Evolutionary conservation across 2,113 vertebrate genomes (phyloP), one percentile per base, ranked within the genome.

Genomic region (Chaetorhynchus papuensis): DNA sequence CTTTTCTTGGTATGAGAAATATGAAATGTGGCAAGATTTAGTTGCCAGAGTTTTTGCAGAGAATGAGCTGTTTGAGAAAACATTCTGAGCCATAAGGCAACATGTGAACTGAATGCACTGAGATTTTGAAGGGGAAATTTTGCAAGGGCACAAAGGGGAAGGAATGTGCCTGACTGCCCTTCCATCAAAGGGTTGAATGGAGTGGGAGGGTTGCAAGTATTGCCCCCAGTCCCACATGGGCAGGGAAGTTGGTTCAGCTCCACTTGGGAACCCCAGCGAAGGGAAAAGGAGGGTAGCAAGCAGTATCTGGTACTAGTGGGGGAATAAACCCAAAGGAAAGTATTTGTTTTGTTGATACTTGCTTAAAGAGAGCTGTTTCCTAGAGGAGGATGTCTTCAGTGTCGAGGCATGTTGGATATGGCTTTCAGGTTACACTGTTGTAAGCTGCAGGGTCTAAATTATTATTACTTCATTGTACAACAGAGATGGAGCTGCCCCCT

Each of bases 81-180:
- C 47, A 9, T 64, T 68, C 52, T 33, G 61, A 86, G 30, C 53
- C 28, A 4, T 16, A 33, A 44, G 57, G 39, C 49, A 49, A 19
- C 0, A 0, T 24, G 45, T 27, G 47, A 39, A 13, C 15, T 71
- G 45, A 22, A 47, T 19, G 5, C 3, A 2, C 0, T 17, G 31
- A 24, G 33, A 4, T 54, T 80, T 71, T 64, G 27, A 60, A 80
- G 21, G 30, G 39, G 22, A 20, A 6, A 5, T 42, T 30, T 68
- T 80, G 60, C 57, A 50, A 71, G 17, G 35, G 17, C 26, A 21
- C 0, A 0, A 61, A 70, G 22, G 22, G 19, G 42, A 47, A 44
- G 35, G 37, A 44, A 27, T 0, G 3, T 75, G 7, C 20, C 35
- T 0, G 0, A 15, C 7, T 50, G 42, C 3, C 7, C 33, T 83